These are phyloP conservation scores for Ochropleura leucogaster DNA, from an alignment of 2,888 invertebrate genomes.

Conservation along the genomic window DNA sequence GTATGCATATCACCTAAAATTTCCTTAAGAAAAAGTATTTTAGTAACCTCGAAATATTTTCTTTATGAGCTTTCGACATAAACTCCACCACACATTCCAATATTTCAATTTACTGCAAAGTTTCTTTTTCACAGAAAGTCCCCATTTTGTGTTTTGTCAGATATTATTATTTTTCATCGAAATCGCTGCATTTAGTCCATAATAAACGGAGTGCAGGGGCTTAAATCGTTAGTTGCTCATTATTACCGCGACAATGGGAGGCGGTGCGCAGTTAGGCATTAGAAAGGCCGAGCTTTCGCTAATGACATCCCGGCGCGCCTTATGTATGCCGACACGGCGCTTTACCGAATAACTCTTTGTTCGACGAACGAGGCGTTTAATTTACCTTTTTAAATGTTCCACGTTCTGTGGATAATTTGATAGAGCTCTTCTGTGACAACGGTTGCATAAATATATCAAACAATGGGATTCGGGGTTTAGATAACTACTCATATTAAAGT, in stretches of 20 bases:
- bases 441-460: slow-evolving; percentile 25
- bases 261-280: slow-evolving; percentile 88
- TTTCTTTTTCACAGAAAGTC: not conserved
- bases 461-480: slow-evolving; percentile 28
- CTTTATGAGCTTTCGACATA: too few species aligned
- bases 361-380: slow-evolving; percentile 69
- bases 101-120: not conserved
- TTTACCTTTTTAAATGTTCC: slow-evolving; percentile 67
- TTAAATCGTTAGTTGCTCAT: slow-evolving; percentile 88
- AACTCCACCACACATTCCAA: not conserved
- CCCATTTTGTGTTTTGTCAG: slow-evolving; percentile 14
- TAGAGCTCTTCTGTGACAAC: slow-evolving; percentile 50
- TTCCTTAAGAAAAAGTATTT: too few species aligned
- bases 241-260: slow-evolving; percentile 86
- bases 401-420: slow-evolving; percentile 60
- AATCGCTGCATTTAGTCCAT: slow-evolving; percentile 57
- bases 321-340: slow-evolving; percentile 75
- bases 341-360: slow-evolving; percentile 87
- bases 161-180: slow-evolving; percentile 47
- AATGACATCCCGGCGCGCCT: slow-evolving; percentile 86
- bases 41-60: too few species aligned
- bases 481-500: not conserved
- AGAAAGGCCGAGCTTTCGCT: slow-evolving; percentile 88
- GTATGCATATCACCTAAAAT: too few species aligned
- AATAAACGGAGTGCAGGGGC: slow-evolving; percentile 72